Percentiles rank a stretch among this genome's conserved stretches.
These are phyloP conservation scores for Nomada ruficornis DNA, from an alignment of 2,888 invertebrate species.

Conservation along the genomic window DNA sequence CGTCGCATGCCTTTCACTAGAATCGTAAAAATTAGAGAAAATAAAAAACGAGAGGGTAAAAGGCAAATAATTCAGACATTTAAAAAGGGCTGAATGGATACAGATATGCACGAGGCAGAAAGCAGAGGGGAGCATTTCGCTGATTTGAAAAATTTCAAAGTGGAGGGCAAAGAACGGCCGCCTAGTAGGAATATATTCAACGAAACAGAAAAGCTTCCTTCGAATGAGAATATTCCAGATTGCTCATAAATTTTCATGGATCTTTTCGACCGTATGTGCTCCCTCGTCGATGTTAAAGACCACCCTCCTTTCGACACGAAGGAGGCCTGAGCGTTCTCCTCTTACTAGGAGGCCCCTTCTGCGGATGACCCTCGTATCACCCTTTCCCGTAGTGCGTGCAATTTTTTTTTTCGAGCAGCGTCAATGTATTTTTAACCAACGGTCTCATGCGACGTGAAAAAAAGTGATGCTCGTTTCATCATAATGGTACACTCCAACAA, in stretches of 20 bases:
- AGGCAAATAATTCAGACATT: no score
- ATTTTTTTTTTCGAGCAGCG: conserved; percentile 48
- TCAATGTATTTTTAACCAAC: conserved; percentile 51
- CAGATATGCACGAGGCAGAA: no score
- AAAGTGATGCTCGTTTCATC: background rate
- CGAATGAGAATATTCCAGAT: conserved; percentile 64
- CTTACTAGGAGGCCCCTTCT: conserved; percentile 41
- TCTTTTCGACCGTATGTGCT: conserved; percentile 40
- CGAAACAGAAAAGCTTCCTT: conserved; percentile 13
- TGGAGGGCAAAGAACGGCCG: background rate
- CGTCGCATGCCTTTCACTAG: no score
- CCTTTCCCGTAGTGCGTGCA: conserved; percentile 28
- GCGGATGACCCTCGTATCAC: conserved; percentile 46
- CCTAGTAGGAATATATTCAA: conserved; percentile 17
- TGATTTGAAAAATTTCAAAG: background rate
- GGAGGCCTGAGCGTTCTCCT: conserved; percentile 43
- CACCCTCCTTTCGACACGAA: conserved; percentile 50
- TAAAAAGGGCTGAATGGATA: no score
- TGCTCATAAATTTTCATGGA: conserved; percentile 75
- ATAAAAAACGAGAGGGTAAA: no score
- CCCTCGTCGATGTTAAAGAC: conserved; percentile 60
- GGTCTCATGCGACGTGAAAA: conserved; percentile 24
- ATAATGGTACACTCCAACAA: background rate
- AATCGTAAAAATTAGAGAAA: no score
- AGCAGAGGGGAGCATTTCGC: background rate